A percentile compares a stretch with the other conserved stretches of the same genome.
These are phyloP conservation scores for Syrmaticus mikado DNA, from an alignment of 2,113 vertebrate species.

Conservation along the genomic window DNA sequence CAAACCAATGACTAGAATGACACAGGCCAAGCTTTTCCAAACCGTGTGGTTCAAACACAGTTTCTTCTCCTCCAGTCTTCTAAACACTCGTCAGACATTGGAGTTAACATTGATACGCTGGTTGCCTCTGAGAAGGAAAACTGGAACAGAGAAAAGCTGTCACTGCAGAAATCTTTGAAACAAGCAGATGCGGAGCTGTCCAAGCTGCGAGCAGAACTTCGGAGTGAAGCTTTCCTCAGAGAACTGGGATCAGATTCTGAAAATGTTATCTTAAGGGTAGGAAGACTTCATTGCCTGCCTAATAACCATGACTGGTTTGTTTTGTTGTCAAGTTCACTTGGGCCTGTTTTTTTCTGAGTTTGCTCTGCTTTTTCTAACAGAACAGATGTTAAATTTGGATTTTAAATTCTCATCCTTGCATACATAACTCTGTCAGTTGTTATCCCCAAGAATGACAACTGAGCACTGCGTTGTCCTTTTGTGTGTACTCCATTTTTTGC, in stretches of 20 bases:
- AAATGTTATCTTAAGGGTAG: constrained; percentile 86
- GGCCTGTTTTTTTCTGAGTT: background rate
- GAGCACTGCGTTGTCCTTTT: background rate
- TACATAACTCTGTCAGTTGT: background rate
- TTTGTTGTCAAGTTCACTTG: background rate
- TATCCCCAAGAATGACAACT: background rate
- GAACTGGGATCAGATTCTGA: constrained; percentile 86
- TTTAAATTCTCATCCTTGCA: background rate
- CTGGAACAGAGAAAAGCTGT: constrained; percentile 86
- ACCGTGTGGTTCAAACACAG: background rate
- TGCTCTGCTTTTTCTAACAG: background rate
- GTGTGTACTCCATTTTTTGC: background rate
- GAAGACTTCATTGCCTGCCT: background rate
- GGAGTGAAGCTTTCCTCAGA: constrained; percentile 82
- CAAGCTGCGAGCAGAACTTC: constrained; percentile 86
- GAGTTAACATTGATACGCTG: constrained; percentile 73
- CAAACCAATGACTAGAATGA: background rate
- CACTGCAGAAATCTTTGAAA: constrained; percentile 86
- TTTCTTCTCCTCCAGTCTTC: constrained; percentile 73
- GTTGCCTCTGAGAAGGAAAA: constrained; percentile 86
- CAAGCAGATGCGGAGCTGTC: constrained; percentile 85
- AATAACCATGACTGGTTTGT: background rate
- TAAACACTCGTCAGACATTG: constrained; percentile 55
- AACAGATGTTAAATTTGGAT: background rate
- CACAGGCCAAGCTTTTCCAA: background rate